Percentiles rank a stretch among this genome's conserved stretches.
Evolutionary conservation across 2,113 vertebrate genomes (phyloP).

Genomic region (Dromas ardeola): DNA sequence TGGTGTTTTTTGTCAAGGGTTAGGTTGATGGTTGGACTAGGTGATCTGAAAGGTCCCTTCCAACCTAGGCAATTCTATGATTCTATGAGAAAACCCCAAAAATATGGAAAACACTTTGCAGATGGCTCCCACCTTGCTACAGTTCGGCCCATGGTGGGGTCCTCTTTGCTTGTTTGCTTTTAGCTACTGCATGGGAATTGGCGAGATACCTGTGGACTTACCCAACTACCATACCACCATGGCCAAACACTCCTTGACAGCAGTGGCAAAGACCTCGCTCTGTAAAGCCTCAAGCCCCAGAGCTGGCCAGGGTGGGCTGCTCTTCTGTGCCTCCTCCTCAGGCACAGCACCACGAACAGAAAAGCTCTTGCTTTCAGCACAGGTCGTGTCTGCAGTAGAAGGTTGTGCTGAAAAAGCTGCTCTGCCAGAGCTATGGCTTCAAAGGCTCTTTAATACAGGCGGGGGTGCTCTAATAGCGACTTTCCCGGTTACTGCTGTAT

Average conservation of each 20-base stretch:
- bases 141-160: not conserved
- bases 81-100: not conserved
- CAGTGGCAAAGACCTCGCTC: not conserved
- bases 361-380: not conserved
- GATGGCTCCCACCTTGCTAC: not conserved
- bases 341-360: not conserved
- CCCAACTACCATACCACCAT: fast-evolving
- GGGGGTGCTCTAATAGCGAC: not conserved
- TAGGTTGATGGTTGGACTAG: no score
- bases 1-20: no score
- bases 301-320: not conserved
- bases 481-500: not conserved
- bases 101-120: not conserved
- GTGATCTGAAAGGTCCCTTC: no score
- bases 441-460: not conserved
- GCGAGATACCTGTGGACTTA: not conserved
- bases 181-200: fast-evolving
- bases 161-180: not conserved
- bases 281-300: not conserved
- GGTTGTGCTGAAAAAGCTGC: not conserved
- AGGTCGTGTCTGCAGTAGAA: not conserved
- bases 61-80: no score
- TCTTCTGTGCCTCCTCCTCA: not conserved
- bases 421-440: not conserved
- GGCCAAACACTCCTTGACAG: not conserved